phyloP scores from a whole-genome alignment of 2,888 invertebrate genomes.

The Folsomia manolachei region DNA sequence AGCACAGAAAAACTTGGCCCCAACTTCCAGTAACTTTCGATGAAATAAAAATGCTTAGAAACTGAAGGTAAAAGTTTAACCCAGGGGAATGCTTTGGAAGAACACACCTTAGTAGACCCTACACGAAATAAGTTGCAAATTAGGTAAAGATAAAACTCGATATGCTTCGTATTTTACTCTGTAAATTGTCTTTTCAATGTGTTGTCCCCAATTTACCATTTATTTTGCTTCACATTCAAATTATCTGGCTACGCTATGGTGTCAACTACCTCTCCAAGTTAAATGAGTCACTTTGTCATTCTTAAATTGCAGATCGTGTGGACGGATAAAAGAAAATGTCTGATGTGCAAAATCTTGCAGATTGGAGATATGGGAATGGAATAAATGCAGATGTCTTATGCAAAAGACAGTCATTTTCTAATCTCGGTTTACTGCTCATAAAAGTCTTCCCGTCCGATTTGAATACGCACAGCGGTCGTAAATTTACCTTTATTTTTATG shows the following conservation, averaged over 20 bases:
- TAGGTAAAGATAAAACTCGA: too few species aligned
- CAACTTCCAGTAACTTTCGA: too few species aligned
- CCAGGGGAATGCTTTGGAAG: too few species aligned
- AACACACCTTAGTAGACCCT: too few species aligned
- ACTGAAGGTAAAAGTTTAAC: too few species aligned
- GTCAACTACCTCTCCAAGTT: too few species aligned
- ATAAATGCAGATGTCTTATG: slow-evolving; percentile 17
- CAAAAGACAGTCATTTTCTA: slow-evolving; percentile 32
- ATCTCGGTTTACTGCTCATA: slow-evolving; percentile 39
- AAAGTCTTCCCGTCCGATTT: slow-evolving; percentile 19
- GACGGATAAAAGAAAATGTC: background rate
- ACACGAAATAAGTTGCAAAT: too few species aligned
- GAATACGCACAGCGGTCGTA: slow-evolving; percentile 3
- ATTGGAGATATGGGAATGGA: background rate
- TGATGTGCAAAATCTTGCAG: background rate
- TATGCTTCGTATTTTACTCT: too few species aligned
- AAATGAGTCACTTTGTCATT: background rate
- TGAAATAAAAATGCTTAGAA: too few species aligned
- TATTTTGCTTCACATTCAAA: too few species aligned
- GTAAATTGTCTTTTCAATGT: slow-evolving; percentile 13
- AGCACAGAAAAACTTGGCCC: too few species aligned
- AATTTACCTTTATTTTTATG: slow-evolving; percentile 17
- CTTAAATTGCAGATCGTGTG: background rate
- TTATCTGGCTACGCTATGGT: background rate
- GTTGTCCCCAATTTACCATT: slow-evolving; percentile 14